These are phyloP conservation scores for Luidia sarsii DNA, from an alignment of 53 echinoderm and acorn worm genomes.

Conservation along the genomic window DNA sequence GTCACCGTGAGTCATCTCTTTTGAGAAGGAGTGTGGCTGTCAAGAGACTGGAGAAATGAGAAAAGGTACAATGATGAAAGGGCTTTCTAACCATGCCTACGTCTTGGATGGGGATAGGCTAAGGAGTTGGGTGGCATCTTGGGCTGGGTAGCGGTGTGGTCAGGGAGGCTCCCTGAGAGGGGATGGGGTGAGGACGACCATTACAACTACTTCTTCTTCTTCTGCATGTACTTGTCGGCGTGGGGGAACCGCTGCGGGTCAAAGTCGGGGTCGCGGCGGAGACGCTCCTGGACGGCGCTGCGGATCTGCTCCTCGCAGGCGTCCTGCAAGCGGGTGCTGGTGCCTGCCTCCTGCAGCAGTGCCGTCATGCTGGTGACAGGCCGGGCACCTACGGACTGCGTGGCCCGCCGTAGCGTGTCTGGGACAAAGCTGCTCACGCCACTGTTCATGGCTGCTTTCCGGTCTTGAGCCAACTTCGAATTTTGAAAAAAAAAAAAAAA, in stretches of 20 bases:
- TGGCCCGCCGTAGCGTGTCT: slow-evolving; percentile 74
- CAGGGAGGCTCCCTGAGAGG: too few relatives aligned
- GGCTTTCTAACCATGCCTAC: too few relatives aligned
- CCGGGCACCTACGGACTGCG: slow-evolving; percentile 64
- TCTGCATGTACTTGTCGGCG: slow-evolving; percentile 79
- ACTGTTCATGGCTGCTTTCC: slow-evolving; percentile 62
- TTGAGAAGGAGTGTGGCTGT: too few relatives aligned
- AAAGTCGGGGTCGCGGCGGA: slow-evolving; percentile 81
- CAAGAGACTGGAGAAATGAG: too few relatives aligned
- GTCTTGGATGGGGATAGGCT: too few relatives aligned
- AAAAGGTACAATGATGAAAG: too few relatives aligned
- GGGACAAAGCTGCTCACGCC: slow-evolving; percentile 76
- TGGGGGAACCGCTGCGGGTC: slow-evolving; percentile 78
- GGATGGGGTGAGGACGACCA: too few relatives aligned
- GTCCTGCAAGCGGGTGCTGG: slow-evolving; percentile 59
- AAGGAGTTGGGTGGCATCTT: too few relatives aligned
- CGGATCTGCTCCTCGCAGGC: slow-evolving; percentile 91
- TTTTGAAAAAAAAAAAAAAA: too few relatives aligned
- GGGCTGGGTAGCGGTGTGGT: too few relatives aligned
- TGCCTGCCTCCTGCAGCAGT: slow-evolving; percentile 71
- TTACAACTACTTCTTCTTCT: too few relatives aligned
- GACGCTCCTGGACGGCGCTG: slow-evolving; percentile 76
- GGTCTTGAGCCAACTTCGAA: slow-evolving; percentile 85
- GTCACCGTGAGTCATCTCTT: too few relatives aligned
- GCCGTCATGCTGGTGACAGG: slow-evolving; percentile 68